Base-by-base conservation (phyloP, 1,140 invertebrate genomes). In the Lasioglossum baleicum region DNA sequence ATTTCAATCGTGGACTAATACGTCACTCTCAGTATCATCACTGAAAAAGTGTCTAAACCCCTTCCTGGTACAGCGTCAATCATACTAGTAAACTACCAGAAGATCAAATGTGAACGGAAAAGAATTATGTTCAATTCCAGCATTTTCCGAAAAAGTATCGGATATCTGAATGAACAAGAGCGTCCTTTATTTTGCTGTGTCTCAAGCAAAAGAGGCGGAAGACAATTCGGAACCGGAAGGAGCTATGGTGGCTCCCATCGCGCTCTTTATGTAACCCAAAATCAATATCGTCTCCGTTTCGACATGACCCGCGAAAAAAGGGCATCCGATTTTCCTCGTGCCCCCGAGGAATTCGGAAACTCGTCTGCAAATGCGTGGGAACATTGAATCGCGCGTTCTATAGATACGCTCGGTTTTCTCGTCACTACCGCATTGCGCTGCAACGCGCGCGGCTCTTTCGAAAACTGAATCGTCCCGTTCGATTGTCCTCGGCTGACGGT, bases 371-470 rank as follows among this genome's bases (percentile, higher is more conserved):
- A 60, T 58, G 7, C 40, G 40, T 56, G 20, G 31, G 2, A 15
- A 17, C 8, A 31, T 44, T 10, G 17, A 51, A 15, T 7, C 13
- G 26, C 26, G 26, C 51, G 20, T 40, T 65, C 15, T 56, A 31
- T 44, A 22, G 22, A 22, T 60, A 35, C 42, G 15, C 11, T 17
- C 42, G 17, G 10, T 72, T 63, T 71, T 42, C 58, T 60, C 40
- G n/a, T 61, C 15, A 22, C 53, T 74, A 76, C 20, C 72, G 82
- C 77, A 84, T 80, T 83, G 82, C 82, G 83, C 58, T 53, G 58
- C 48, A 48, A 81, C 61, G 22, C 83, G 66, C 68, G 73, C 56
- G 48, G 60, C 53, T 71, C 60, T 60, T 74, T 79, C 78, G 51
- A 53, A 53, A 72, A 42, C 6, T 64, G n/a, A 17, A 58, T 48